Percentiles rank a stretch among this genome's conserved stretches.
Evolutionary conservation across 2,797 vertebrate genomes (phyloP).

Genomic region (Ambastaia sidthimunki): DNA sequence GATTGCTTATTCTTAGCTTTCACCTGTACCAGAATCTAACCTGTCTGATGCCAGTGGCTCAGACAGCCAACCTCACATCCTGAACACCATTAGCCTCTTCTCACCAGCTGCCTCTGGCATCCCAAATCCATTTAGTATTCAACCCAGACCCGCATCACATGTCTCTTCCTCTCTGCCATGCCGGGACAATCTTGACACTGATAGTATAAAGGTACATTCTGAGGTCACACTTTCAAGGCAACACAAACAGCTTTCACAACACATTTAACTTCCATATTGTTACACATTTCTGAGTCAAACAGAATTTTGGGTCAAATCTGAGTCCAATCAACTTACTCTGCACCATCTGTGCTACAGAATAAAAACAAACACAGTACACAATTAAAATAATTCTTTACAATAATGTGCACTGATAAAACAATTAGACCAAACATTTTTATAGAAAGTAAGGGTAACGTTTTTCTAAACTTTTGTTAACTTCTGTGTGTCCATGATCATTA

Average conservation of each 20-base stretch:
- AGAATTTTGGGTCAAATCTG: too few species aligned
- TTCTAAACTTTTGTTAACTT: too few species aligned
- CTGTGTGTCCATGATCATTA: too few species aligned
- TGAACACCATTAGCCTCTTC: slow-evolving; percentile 63
- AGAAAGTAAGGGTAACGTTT: too few species aligned
- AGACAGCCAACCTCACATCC: slow-evolving; percentile 65
- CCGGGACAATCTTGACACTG: slow-evolving; percentile 58
- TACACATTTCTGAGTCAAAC: background rate
- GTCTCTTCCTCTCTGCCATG: slow-evolving; percentile 49
- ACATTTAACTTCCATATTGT: background rate
- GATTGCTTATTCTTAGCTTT: slow-evolving; percentile 68
- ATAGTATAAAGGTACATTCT: background rate
- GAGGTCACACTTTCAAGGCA: background rate
- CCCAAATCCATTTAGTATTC: slow-evolving; percentile 64
- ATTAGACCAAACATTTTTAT: too few species aligned
- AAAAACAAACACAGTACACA: too few species aligned
- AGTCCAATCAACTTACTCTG: too few species aligned
- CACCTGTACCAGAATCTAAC: slow-evolving; percentile 75
- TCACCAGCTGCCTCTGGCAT: slow-evolving; percentile 66
- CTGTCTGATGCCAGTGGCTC: slow-evolving; percentile 72
- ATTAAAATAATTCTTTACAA: too few species aligned
- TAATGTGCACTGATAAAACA: too few species aligned
- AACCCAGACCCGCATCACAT: slow-evolving; percentile 55
- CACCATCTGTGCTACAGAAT: too few species aligned
- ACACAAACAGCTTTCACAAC: background rate